Evolutionary conservation across 1,140 invertebrate species (phyloP), one percentile per base, ranked within the genome.

Genomic region (Diorhabda carinulata): DNA sequence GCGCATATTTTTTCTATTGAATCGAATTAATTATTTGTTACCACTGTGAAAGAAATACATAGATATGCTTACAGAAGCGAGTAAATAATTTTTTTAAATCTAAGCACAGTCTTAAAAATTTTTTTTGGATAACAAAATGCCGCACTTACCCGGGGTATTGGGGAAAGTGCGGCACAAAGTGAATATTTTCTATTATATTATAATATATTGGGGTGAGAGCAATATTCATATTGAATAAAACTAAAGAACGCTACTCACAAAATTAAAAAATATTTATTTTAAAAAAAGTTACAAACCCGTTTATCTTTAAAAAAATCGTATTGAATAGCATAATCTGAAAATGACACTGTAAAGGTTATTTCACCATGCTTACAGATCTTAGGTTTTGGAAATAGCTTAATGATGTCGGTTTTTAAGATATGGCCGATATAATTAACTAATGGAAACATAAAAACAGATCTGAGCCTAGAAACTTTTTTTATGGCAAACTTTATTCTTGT

Each of bases 141-240:
- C 62, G 62, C 62, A 64, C 62, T 10, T 64, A 45, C 62, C 62
- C 62, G 43, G 52, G 45, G 43, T 44, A 25, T 64, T 64, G 62
- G 62, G 62, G 62, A 43, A 64, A 64, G 62, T 64, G 62, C 62
- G 62, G 45, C 52, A n/a, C 41, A 43, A 56, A 43, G 52, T 64
- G 62, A 45, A 45, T 64, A 45, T 64, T 6, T 64, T 43, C 45
- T 64, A 43, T 43, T 64, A 64, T 64, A 64, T 64, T 47, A 9
- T 25, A 64, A 64, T 64, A 64, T 64, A 47, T n/a, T 45, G 62
- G 5, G 44, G 62, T 64, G 52, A 64, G 62, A 64, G 62, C 62
- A 64, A 64, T 64, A 45, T 47, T 40, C 62, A 47, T 64, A 47
- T 64, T 47, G 45, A 7, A 47, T 25, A 64, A 45, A 64, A 64